These are phyloP conservation scores for Arenaria interpres DNA, from an alignment of 2,113 vertebrate species.

Conservation along the genomic window DNA sequence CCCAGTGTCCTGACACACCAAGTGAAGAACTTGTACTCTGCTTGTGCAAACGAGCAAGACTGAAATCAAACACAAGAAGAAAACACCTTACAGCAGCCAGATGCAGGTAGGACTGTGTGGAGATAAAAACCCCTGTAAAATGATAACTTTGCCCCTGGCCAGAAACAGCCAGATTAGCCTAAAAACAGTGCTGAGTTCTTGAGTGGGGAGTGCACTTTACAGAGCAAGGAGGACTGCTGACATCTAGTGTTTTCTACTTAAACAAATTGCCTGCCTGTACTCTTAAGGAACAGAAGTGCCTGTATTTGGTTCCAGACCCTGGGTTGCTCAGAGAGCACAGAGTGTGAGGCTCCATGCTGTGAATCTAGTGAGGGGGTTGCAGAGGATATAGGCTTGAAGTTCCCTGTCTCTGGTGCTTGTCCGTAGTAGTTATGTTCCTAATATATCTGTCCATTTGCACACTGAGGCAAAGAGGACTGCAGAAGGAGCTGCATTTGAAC, in stretches of 20 bases:
- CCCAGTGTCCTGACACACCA: no score
- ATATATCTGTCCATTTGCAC: no score
- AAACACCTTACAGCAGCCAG: background rate
- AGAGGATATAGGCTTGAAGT: background rate
- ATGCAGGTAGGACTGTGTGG: fast-evolving
- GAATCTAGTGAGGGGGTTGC: background rate
- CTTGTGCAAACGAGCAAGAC: background rate
- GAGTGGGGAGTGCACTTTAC: fast-evolving
- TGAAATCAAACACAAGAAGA: background rate
- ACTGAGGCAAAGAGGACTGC: background rate
- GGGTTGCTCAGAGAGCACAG: background rate
- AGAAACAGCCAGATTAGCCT: background rate
- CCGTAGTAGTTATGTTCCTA: background rate
- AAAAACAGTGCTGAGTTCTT: background rate
- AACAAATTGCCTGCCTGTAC: background rate
- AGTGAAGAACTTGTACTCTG: fast-evolving
- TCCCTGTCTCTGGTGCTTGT: background rate
- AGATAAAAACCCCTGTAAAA: background rate
- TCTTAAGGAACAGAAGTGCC: background rate
- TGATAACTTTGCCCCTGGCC: background rate
- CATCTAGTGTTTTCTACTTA: background rate
- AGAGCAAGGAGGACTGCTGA: constrained; percentile 1
- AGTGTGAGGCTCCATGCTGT: fast-evolving
- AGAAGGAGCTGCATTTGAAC: background rate
- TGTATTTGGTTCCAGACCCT: background rate